Evolutionary conservation across 2,888 invertebrate species (phyloP), one percentile per base, ranked within the genome.

Genomic region (Agrotis puta): DNA sequence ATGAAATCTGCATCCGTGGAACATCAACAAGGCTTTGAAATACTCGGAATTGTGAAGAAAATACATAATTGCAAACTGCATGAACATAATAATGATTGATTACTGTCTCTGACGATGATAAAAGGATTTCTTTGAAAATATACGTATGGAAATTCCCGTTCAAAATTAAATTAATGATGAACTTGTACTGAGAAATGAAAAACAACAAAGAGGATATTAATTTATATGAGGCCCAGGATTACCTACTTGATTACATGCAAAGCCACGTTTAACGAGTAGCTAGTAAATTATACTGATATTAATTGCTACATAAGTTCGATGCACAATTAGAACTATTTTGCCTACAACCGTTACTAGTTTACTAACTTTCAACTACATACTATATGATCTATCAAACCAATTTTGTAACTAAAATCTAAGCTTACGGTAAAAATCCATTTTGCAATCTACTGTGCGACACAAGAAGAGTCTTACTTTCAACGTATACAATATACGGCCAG

Each of bases 71-170:
- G n/a, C 48, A 66, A 66, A 74, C 59, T 33, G 51, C 39, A 56
- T 50, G 16, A 50, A 47, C 59, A 50, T 74, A 74, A 70, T 66
- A n/a, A 74, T 81, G 78, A 78, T 70, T 75, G 61, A 80, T 74
- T 57, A 70, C 57, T 20, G 11, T 45, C 56, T 33, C 45, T 47
- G 53, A 66, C 48, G 18, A 20, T 54, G n/a, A 50, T 64, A 33
- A 50, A 50, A 53, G 4, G 16, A 71, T 67, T 81, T 69, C 63
- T 70, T 58, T 64, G 64, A 71, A 75, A 79, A 51, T 43, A 51
- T 18, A 18, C 33, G 3, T 22, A 53, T 48, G 22, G 70, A 50
- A 58, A 70, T 58, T 7, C 43, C 63, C 27, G 33, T 16, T 50
- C 14, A 16, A 53, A 53, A 54, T 62, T 4, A 64, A 64, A 74